Base-by-base conservation (phyloP, 2,797 vertebrate species). In the Semaprochilodus insignis region DNA sequence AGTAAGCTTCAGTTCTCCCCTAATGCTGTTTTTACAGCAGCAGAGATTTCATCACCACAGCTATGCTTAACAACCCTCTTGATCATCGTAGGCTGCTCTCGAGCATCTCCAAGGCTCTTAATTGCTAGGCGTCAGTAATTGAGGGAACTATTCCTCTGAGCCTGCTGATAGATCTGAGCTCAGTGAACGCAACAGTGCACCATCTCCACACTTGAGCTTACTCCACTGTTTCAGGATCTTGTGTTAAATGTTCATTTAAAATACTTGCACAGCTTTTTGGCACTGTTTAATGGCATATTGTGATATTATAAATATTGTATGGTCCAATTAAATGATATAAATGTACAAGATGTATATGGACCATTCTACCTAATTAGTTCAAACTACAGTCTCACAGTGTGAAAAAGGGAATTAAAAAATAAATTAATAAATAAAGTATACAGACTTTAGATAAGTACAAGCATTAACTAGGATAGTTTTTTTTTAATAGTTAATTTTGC, bases 131-230 rank as follows among this genome's bases (percentile, higher is more conserved):
- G 25, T 79, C 65, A 25, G 78, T 72, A 78, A 81, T 25, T 75
- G 27, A 83, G 36, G 31, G 63, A 79, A 72, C 40, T 23, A 14
- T 78, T 81, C 80, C 70, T 40, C 8, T 59, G 73, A 74, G 85
- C 6, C 48, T 65, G n/a, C 23, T 70, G 31, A 78, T 52, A 4
- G 69, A 34, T 54, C 31, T 40, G 17, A 74, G 60, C 60, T 81
- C 51, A 19, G 44, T 67, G 65, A 55, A 27, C 51, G 59, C 59
- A 34, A 16, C 59, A 72, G 11, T 48, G 10, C 57, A 70, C 2
- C 0, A 31, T 17, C 19, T 31, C 23, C 19, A 40, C 59, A 54
- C 40, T n/a, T 25, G 11, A 48, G 67, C 17, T 48, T 51, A 6
- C 21, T 82, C 6, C 17, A 27, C 31, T 21, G 70, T 48, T 62